Percentiles rank a stretch among this genome's conserved stretches.
phyloP scores from a whole-genome alignment of 2,113 vertebrate genomes.

The Mesoclemmys tuberculata region DNA sequence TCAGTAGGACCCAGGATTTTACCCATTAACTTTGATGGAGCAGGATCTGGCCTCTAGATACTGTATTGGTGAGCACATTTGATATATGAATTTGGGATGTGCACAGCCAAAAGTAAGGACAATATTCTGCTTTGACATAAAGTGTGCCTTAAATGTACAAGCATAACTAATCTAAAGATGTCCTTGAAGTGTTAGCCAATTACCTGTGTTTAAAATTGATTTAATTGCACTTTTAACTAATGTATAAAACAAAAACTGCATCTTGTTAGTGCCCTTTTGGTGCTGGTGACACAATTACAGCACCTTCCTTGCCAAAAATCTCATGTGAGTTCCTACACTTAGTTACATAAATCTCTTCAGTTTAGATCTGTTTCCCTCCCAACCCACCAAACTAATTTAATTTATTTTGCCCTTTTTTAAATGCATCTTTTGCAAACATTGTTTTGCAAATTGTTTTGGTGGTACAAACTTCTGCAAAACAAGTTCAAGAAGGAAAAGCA shows the following conservation, averaged over 20 bases:
- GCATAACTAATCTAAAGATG: background rate
- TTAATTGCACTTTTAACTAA: too few species aligned
- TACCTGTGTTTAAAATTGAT: background rate
- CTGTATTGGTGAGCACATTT: background rate
- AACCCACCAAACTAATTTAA: background rate
- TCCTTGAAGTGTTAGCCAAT: background rate
- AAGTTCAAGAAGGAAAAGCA: background rate
- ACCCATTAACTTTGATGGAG: fast-evolving
- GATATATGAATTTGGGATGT: background rate
- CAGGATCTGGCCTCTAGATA: background rate
- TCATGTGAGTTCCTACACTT: background rate
- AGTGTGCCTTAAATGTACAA: background rate
- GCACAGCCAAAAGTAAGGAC: background rate
- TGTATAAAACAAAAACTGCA: background rate
- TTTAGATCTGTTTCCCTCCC: background rate
- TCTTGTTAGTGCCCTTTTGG: background rate
- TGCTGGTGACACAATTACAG: background rate
- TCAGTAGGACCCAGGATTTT: background rate
- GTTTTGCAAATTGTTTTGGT: too few species aligned
- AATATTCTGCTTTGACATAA: background rate
- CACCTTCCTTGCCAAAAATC: background rate
- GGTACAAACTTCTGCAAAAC: background rate
- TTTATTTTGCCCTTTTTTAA: background rate
- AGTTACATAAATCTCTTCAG: background rate
- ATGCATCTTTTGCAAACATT: background rate